These are phyloP conservation scores for Dermatemys mawii DNA, from an alignment of 2,113 vertebrate genomes.

Conservation along the genomic window DNA sequence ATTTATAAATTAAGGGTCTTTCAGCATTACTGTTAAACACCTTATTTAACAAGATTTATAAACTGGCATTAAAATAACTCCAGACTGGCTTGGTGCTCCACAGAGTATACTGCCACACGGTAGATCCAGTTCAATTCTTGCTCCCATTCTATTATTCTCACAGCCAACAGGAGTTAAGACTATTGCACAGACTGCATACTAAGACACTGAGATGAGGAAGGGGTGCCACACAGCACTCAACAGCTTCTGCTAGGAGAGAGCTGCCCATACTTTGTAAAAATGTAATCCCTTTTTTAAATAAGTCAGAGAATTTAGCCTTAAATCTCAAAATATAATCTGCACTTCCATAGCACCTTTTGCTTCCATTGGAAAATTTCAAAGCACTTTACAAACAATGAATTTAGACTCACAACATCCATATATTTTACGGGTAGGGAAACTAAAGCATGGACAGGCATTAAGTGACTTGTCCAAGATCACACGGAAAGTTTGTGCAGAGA, in stretches of 20 bases:
- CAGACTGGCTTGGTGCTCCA: not conserved
- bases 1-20: not conserved
- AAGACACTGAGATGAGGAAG: not conserved
- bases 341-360: not conserved
- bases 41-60: not conserved
- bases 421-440: not conserved
- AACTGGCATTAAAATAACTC: not conserved
- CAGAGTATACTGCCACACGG: not conserved
- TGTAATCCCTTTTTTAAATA: not conserved
- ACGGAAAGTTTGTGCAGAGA: not conserved
- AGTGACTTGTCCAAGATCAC: not conserved
- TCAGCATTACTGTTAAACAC: not conserved
- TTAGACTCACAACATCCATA: not conserved
- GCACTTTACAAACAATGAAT: not conserved
- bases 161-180: not conserved
- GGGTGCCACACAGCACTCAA: not conserved
- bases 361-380: not conserved
- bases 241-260: not conserved
- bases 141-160: not conserved
- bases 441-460: not conserved
- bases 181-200: not conserved
- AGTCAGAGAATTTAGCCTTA: not conserved
- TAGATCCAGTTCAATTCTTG: not conserved
- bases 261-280: not conserved
- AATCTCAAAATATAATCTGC: not conserved